Evolutionary conservation across 1,140 invertebrate genomes (phyloP), one percentile per base, ranked within the genome.

Genomic region (Lordiphosa mommai): DNA sequence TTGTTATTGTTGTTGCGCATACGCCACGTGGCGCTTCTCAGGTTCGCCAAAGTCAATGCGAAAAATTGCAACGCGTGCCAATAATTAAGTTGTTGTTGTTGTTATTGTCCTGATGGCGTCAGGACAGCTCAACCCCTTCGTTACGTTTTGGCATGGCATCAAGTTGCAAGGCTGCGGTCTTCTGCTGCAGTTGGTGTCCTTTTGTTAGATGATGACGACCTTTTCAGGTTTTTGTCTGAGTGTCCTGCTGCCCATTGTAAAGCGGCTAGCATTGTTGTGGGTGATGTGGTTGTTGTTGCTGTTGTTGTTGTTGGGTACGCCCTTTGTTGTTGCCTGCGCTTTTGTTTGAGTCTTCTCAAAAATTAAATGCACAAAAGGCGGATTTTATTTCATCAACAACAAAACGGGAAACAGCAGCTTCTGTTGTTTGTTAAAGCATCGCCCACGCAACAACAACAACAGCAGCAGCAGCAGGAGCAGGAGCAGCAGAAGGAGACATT

Each of bases 341-440:
- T 67, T 82, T 82, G 76, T 82, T 73, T 76, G 71, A 53, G 52
- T n/a, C 52, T 77, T 84, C 77, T 72, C 74, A 85, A 84, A 77
- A 85, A 84, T 84, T 84, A 84, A 84, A 84, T 84, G 79, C 77
- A 84, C 77, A 84, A 84, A 84, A 85, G 77, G 79, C 72, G 77
- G 79, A 84, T 85, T 84, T 84, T 77, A 84, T 82, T 82, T 80
- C 76, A 80, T 80, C 76, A 80, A 82, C 76, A 80, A 80, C 76
- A 82, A 80, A 80, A 82, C 76, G 76, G 76, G 76, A 80, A 80
- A 71, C 76, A 68, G 76, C 71, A 82, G 76, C 76, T 82, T 80
- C 76, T 80, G 76, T 82, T 80, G 74, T 80, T 80, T 82, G 76
- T 82, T 80, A 68, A 67, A 80, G 76, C 76, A 82, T 76, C 66